These are phyloP conservation scores for Drosophila niveifrons DNA, from an alignment of 2,888 invertebrate genomes.

Conservation along the genomic window DNA sequence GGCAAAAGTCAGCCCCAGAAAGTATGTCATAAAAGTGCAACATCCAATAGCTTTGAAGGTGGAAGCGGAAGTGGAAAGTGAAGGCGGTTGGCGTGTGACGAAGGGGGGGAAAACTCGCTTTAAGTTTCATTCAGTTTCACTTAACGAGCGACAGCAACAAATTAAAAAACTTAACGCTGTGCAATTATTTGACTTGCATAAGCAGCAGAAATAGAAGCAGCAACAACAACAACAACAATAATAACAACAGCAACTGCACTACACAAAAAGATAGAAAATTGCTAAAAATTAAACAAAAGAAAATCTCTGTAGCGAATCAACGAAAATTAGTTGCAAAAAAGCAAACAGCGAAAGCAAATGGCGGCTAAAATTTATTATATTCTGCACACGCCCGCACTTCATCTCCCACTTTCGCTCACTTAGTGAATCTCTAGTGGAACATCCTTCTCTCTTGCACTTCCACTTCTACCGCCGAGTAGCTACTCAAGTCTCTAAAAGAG, in stretches of 20 bases:
- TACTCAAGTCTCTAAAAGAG: conserved; percentile 65
- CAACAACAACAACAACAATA: conserved; percentile 21
- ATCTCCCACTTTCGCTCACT: background rate
- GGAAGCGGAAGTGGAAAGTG: conserved; percentile 30
- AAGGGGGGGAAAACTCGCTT: conserved; percentile 9
- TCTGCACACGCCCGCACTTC: conserved; percentile 54
- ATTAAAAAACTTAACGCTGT: conserved; percentile 72
- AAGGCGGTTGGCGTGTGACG: background rate
- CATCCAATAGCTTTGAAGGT: conserved; percentile 52
- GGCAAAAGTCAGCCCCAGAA: conserved; percentile 48
- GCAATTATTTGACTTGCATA: conserved; percentile 77
- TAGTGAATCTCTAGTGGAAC: conserved; percentile 7
- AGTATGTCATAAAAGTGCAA: conserved; percentile 76
- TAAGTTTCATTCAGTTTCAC: conserved; percentile 42
- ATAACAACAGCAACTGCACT: background rate
- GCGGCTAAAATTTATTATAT: conserved; percentile 76
- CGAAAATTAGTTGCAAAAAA: conserved; percentile 49
- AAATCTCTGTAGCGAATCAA: conserved; percentile 50
- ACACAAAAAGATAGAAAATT: conserved; percentile 32
- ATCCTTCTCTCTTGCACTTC: conserved; percentile 32
- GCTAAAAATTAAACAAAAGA: conserved; percentile 72
- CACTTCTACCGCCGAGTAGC: conserved; percentile 19
- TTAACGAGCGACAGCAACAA: conserved; percentile 42
- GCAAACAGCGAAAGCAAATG: conserved; percentile 72
- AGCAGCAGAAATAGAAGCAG: conserved; percentile 35